Evolutionary conservation across 1,140 invertebrate species (phyloP).

Genomic region (Drosophila pectinifera): DNA sequence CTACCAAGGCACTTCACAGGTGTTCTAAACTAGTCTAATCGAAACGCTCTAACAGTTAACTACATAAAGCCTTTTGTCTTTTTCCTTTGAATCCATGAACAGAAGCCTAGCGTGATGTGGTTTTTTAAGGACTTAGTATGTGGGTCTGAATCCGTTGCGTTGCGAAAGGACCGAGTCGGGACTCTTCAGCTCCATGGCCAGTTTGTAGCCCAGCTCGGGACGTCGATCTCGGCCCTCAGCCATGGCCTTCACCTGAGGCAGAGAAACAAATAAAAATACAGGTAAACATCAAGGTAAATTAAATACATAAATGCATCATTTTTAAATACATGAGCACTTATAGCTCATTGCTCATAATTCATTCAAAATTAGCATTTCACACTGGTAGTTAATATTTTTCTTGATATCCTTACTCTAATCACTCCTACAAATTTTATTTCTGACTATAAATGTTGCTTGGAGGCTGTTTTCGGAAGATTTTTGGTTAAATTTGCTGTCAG

Average conservation of each 20-base stretch:
- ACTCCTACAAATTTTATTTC: too few relatives aligned
- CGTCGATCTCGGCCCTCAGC: conserved; percentile 93
- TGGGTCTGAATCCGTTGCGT: conserved; percentile 74
- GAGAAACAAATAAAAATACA: too few relatives aligned
- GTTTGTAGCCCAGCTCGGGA: conserved; percentile 94
- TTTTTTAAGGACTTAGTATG: conserved; percentile 44
- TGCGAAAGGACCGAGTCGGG: conserved; percentile 85
- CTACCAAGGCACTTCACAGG: conserved; percentile 61
- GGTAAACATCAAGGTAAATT: too few relatives aligned
- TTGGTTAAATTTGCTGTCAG: too few relatives aligned
- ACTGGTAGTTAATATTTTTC: too few relatives aligned
- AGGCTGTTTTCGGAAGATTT: too few relatives aligned
- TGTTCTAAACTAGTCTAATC: conserved; percentile 38
- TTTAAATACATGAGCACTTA: too few relatives aligned
- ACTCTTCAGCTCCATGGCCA: conserved; percentile 92
- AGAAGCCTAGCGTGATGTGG: conserved; percentile 40
- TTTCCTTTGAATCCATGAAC: conserved; percentile 32
- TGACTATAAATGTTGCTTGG: too few relatives aligned
- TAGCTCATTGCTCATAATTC: too few relatives aligned
- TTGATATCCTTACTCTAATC: too few relatives aligned
- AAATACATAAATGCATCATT: too few relatives aligned
- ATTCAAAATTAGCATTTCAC: too few relatives aligned
- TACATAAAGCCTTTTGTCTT: conserved; percentile 41
- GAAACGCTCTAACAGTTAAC: conserved; percentile 48
- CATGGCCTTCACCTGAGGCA: conserved; percentile 91